phyloP scores from a whole-genome alignment of 2,797 vertebrate species.

The Anniella stebbinsi region DNA sequence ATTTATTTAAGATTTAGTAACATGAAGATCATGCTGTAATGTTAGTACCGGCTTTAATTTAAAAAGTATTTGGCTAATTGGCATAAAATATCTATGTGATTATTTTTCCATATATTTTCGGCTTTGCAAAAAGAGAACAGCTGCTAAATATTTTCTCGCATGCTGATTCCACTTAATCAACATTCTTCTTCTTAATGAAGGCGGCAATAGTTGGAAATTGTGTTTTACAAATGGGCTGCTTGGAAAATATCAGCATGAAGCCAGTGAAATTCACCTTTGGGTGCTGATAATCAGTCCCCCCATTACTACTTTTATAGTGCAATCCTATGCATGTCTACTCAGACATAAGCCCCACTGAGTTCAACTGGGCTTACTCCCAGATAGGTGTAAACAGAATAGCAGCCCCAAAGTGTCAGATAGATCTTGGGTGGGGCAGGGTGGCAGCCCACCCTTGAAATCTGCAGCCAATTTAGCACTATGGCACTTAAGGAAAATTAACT shows the following conservation, averaged over 20 bases:
- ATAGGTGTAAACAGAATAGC: no score
- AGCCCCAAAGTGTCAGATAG: conserved; percentile 49
- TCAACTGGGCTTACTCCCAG: no score
- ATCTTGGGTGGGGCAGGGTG: conserved; percentile 47
- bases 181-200: conserved; percentile 58
- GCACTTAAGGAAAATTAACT: conserved; percentile 74
- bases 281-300: conserved; percentile 57
- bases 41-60: conserved; percentile 70
- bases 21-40: conserved; percentile 51
- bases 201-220: conserved; percentile 56
- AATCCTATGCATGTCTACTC: no score
- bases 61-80: conserved; percentile 75
- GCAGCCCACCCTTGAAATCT: conserved; percentile 16
- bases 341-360: no score
- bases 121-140: conserved; percentile 66
- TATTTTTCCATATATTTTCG: conserved; percentile 74
- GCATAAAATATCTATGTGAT: conserved; percentile 72
- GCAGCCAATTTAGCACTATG: conserved; percentile 58
- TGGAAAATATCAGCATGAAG: conserved; percentile 54
- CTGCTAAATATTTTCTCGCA: conserved; percentile 72
- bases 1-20: conserved; percentile 60
- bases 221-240: conserved; percentile 46
- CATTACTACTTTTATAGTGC: conserved; percentile 18
- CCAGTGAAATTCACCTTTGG: conserved; percentile 61
- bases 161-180: conserved; percentile 62